Evolutionary conservation across 1,140 invertebrate species (phyloP).

Genomic region (Homarus americanus): DNA sequence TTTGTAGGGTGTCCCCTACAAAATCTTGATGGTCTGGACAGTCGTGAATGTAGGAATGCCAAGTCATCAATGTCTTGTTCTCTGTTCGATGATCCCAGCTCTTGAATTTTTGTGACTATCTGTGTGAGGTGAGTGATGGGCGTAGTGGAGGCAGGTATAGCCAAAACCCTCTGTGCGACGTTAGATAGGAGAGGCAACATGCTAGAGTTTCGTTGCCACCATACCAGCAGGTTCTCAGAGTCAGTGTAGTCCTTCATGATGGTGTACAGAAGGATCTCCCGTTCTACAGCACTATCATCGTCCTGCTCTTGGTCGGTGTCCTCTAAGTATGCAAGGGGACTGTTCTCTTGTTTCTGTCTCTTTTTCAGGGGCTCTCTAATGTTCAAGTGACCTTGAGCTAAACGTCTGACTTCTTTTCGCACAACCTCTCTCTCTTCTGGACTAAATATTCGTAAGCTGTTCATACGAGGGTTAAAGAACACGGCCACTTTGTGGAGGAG

Average conservation of each 20-base stretch:
- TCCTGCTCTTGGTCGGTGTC: background rate
- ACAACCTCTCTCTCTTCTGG: slow-evolving; percentile 7
- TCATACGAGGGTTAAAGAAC: slow-evolving; percentile 51
- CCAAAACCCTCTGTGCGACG: background rate
- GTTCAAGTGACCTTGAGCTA: background rate
- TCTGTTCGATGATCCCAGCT: background rate
- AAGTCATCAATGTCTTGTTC: slow-evolving; percentile 6
- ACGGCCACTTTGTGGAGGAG: slow-evolving; percentile 15
- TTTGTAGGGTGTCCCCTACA: no score
- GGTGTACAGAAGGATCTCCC: slow-evolving; percentile 33
- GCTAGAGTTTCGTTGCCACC: slow-evolving; percentile 31
- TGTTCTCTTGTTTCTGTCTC: background rate
- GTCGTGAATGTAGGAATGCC: slow-evolving; percentile 15
- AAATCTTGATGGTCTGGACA: background rate
- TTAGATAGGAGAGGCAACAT: slow-evolving; percentile 3
- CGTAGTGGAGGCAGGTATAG: slow-evolving; percentile 13
- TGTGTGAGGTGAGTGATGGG: background rate
- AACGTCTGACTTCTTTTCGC: background rate
- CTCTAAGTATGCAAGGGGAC: slow-evolving; percentile 32
- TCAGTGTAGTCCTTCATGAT: slow-evolving; percentile 21
- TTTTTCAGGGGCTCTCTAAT: background rate
- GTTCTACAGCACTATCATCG: background rate
- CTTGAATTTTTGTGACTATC: background rate
- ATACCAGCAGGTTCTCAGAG: slow-evolving; percentile 17
- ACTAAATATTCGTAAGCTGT: slow-evolving; percentile 5